Percentiles rank a stretch among this genome's conserved stretches.
Evolutionary conservation across 1,140 invertebrate genomes (phyloP).

Genomic region (Pseudomyrmex dendroicus): DNA sequence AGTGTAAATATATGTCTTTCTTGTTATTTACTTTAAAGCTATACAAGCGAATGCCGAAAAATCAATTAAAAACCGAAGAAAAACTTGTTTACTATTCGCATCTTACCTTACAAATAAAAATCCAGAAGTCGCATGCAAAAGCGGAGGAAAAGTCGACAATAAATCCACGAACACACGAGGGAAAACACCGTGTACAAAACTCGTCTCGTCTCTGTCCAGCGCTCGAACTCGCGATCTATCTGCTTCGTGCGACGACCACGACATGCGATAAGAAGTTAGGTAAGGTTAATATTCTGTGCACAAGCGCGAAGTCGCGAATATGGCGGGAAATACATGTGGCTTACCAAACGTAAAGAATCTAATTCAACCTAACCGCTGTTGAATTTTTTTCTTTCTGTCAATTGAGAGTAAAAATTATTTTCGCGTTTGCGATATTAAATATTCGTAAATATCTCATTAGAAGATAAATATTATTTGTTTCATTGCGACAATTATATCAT

Average conservation of each 20-base stretch:
- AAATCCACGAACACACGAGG: too few relatives aligned
- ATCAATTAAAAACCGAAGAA: background rate
- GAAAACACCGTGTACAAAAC: background rate
- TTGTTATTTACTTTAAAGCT: background rate
- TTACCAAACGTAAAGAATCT: too few relatives aligned
- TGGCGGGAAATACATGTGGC: slow-evolving; percentile 20
- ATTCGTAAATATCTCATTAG: too few relatives aligned
- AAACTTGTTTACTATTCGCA: background rate
- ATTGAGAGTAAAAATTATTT: too few relatives aligned
- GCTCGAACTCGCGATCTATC: background rate
- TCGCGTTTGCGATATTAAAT: too few relatives aligned
- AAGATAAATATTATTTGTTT: background rate
- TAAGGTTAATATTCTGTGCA: slow-evolving; percentile 29
- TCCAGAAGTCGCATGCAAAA: slow-evolving; percentile 17
- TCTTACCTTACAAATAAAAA: slow-evolving; percentile 37
- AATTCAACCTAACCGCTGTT: too few relatives aligned
- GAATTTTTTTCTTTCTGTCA: too few relatives aligned
- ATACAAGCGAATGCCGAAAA: background rate
- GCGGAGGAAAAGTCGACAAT: background rate
- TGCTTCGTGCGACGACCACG: background rate
- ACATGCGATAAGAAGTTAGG: background rate
- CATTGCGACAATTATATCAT: background rate
- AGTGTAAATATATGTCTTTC: background rate
- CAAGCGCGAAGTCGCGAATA: background rate
- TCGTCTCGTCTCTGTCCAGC: too few relatives aligned